Conservation (phyloP, 2,113 vertebrate genomes). For the Cyprinus carpio region DNA sequence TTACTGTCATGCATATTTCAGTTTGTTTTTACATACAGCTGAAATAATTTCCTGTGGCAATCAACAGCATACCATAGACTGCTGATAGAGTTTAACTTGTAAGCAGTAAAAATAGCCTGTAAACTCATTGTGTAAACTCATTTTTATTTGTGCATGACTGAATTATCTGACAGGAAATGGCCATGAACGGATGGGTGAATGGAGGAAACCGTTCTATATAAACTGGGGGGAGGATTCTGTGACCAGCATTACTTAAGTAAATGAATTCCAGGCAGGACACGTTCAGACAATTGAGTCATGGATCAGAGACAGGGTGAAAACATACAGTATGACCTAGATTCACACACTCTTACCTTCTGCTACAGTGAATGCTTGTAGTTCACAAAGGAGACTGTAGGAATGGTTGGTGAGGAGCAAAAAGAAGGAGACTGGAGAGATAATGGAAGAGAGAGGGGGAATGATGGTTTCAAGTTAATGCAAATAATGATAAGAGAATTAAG, state of each 20-base stretch:
- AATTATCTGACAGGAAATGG: slow-evolving; percentile 6
- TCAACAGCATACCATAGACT: slow-evolving; percentile 8
- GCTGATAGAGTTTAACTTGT: neutral
- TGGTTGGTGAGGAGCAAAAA: neutral
- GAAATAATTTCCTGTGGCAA: neutral
- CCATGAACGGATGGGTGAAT: neutral
- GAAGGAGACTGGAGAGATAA: slow-evolving; percentile 22
- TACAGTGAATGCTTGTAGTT: neutral
- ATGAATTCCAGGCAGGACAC: slow-evolving; percentile 1
- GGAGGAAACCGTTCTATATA: neutral
- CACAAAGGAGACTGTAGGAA: neutral
- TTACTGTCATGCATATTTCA: neutral
- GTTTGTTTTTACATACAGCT: neutral
- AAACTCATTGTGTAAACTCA: too few relatives aligned
- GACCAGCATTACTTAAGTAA: slow-evolving; percentile 27
- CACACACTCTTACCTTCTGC: neutral
- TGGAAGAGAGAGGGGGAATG: slow-evolving; percentile 11
- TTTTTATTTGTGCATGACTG: neutral
- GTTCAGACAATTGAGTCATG: neutral
- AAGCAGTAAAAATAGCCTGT: neutral
- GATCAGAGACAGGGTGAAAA: slow-evolving; percentile 12
- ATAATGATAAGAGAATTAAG: slow-evolving; percentile 43
- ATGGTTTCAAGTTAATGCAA: slow-evolving; percentile 39
- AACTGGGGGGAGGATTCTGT: neutral
- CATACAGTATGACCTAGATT: neutral